Conservation (phyloP, 2,888 invertebrate species). For the Callyntrura sp. region DNA sequence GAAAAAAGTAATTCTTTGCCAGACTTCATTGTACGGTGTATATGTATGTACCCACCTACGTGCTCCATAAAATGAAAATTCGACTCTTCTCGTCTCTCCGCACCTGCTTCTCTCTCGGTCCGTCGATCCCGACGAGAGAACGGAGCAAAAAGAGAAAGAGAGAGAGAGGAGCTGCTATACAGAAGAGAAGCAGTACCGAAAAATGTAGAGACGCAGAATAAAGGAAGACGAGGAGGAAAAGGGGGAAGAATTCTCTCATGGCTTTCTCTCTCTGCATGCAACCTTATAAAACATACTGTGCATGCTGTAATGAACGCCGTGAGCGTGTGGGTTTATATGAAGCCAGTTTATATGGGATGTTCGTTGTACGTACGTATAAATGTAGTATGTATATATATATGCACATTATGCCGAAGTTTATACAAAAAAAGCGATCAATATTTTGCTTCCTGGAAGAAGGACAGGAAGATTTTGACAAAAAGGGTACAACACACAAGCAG, state of each 20-base stretch:
- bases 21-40: neutral
- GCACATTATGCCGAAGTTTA: neutral
- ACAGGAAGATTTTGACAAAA: conserved; percentile 72
- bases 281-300: conserved; percentile 35
- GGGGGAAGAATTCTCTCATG: conserved; percentile 65
- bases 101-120: conserved; percentile 65
- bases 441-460: conserved; percentile 75
- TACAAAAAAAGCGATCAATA: conserved; percentile 64
- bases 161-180: conserved; percentile 50
- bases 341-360: neutral
- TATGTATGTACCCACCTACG: conserved; percentile 16
- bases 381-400: conserved; percentile 10
- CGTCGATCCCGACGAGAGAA: conserved; percentile 58
- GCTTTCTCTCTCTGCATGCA: conserved; percentile 64
- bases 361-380: neutral
- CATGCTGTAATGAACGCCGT: conserved; percentile 40
- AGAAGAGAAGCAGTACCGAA: conserved; percentile 69
- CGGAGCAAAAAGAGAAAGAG: no score
- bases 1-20: conserved; percentile 59
- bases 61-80: conserved; percentile 50
- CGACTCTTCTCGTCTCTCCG: conserved; percentile 67
- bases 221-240: conserved; percentile 48
- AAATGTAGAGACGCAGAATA: conserved; percentile 53
- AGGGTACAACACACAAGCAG: conserved; percentile 64
- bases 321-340: conserved; percentile 2